Evolutionary conservation across 2,797 vertebrate species (phyloP).

Genomic region (Pyrocephalus nanus): DNA sequence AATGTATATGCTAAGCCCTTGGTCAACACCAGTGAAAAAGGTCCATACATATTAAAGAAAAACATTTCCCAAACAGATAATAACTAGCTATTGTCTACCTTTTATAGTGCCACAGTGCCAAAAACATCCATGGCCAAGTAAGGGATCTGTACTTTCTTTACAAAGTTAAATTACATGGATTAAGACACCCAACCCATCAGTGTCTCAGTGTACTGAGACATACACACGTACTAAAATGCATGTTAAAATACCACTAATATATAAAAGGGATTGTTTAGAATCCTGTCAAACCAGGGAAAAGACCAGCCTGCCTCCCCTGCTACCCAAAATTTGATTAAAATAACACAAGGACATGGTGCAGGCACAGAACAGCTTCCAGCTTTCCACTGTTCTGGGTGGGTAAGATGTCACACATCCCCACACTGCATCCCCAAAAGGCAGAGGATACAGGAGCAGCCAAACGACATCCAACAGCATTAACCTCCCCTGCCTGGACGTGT

Average conservation of each 20-base stretch:
- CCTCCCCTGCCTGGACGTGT: fast-evolving
- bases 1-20: background rate
- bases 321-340: background rate
- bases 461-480: background rate
- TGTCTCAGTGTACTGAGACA: background rate
- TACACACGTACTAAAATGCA: background rate
- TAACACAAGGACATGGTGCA: background rate
- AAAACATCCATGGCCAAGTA: background rate
- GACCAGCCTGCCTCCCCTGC: background rate
- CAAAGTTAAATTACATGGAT: background rate
- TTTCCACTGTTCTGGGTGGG: background rate
- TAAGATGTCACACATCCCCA: background rate
- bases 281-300: background rate
- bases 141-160: background rate
- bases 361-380: fast-evolving
- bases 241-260: background rate
- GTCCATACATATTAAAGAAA: background rate
- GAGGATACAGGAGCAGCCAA: background rate
- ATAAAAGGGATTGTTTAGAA: background rate
- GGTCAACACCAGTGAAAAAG: background rate
- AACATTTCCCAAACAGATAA: background rate
- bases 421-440: background rate
- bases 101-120: background rate
- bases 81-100: background rate
- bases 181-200: background rate